These are phyloP conservation scores for Andricus grossulariae DNA, from an alignment of 1,140 invertebrate genomes.

Conservation along the genomic window DNA sequence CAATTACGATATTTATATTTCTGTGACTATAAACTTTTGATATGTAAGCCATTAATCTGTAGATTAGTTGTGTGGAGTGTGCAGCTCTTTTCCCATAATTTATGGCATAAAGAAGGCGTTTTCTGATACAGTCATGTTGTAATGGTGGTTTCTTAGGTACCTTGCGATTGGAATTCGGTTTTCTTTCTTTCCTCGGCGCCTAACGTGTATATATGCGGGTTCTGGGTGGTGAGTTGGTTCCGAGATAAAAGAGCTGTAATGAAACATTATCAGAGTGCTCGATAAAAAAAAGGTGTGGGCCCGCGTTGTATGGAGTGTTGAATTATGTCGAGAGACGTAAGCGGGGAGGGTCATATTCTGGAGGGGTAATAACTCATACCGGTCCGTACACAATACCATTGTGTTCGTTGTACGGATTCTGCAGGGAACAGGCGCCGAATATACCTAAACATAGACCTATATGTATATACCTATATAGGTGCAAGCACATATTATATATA, in stretches of 20 bases:
- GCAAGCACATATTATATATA: conserved; percentile 42
- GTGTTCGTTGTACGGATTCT: conserved; percentile 64
- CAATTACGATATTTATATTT: no score
- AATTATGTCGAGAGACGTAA: conserved; percentile 65
- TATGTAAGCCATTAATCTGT: no score
- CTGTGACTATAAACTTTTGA: no score
- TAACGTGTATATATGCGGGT: not conserved
- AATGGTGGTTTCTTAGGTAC: not conserved
- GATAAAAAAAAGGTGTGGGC: conserved; percentile 60
- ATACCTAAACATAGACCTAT: conserved; percentile 42
- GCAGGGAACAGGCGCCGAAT: conserved; percentile 58
- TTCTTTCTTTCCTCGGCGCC: not conserved
- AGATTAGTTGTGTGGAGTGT: not conserved
- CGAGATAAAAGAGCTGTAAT: conserved; percentile 48
- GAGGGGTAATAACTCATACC: conserved; percentile 72
- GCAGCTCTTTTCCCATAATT: not conserved
- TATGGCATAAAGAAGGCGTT: not conserved
- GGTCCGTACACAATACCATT: conserved; percentile 71
- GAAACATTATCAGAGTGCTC: conserved; percentile 60
- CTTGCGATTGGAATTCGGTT: not conserved
- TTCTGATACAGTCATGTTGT: not conserved
- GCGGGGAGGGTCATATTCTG: conserved; percentile 59
- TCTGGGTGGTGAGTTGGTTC: not conserved
- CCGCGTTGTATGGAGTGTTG: conserved; percentile 64
- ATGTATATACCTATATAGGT: conserved; percentile 20